Evolutionary conservation across 2,797 vertebrate species (phyloP).

Genomic region (Lagothrix lagotricha): DNA sequence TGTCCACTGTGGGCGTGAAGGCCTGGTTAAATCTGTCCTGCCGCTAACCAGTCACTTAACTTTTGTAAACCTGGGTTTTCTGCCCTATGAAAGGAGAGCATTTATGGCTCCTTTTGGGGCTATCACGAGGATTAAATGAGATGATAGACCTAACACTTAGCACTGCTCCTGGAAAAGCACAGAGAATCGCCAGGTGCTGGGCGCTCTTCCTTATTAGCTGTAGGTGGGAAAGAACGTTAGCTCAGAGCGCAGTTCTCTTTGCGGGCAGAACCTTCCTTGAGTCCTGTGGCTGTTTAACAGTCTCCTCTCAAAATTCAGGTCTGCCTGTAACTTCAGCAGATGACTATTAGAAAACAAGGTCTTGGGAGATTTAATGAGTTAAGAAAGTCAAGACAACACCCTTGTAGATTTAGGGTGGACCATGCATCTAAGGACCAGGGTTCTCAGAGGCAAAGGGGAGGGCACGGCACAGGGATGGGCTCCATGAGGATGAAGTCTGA

Average conservation of each 20-base stretch:
- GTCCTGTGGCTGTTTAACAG: fast-evolving
- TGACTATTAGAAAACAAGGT: neutral
- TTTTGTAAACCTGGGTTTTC: neutral
- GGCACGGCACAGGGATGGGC: neutral
- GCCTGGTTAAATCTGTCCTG: neutral
- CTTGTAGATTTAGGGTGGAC: too few relatives aligned
- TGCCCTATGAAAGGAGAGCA: neutral
- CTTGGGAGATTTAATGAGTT: too few relatives aligned
- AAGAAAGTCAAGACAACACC: fast-evolving
- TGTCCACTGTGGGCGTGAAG: fast-evolving
- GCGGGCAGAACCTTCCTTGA: fast-evolving
- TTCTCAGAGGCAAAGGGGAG: neutral
- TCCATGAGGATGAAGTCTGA: fast-evolving
- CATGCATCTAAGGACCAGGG: neutral
- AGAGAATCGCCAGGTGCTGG: fast-evolving
- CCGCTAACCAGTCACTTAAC: fast-evolving
- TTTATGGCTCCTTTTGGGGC: neutral
- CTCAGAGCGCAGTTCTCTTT: fast-evolving
- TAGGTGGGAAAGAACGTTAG: fast-evolving
- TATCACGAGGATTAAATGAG: neutral
- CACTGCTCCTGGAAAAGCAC: fast-evolving
- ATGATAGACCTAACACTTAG: neutral
- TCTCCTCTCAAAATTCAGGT: too few relatives aligned
- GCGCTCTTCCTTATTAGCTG: too few relatives aligned
- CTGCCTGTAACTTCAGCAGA: neutral